phyloP scores from a whole-genome alignment of 1,140 invertebrate species.

The Zaprionus ornatus region DNA sequence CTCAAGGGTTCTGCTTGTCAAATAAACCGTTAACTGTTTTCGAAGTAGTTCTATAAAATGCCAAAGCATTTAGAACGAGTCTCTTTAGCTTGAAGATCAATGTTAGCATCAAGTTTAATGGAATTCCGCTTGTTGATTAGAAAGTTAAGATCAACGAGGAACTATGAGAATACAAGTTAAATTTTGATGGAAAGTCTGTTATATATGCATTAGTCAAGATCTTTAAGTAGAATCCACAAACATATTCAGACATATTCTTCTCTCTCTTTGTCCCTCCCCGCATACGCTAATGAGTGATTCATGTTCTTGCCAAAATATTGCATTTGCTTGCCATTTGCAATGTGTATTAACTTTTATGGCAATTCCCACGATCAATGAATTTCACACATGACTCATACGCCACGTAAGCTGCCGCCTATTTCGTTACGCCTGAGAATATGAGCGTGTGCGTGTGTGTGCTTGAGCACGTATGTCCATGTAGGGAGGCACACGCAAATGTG shows the following conservation, averaged over 20 bases:
- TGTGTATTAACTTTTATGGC: slow-evolving; percentile 1
- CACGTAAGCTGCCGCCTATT: slow-evolving; percentile 17
- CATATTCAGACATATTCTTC: too few relatives aligned
- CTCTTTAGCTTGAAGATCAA: background rate
- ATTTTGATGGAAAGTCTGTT: too few relatives aligned
- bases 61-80: slow-evolving; percentile 2
- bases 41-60: slow-evolving; percentile 2
- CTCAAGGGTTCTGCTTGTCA: slow-evolving; percentile 21
- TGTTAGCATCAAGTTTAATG: background rate
- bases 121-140: background rate
- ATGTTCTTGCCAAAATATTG: background rate
- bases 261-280: too few relatives aligned
- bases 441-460: background rate
- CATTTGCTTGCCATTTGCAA: background rate
- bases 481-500: slow-evolving; percentile 30
- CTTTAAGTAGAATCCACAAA: too few relatives aligned
- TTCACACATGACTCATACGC: slow-evolving; percentile 40
- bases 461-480: slow-evolving; percentile 37
- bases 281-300: background rate
- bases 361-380: slow-evolving; percentile 46
- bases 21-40: slow-evolving; percentile 27
- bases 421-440: background rate
- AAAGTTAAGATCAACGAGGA: background rate
- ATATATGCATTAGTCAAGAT: too few relatives aligned
- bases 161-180: background rate